Evolutionary conservation across 2,113 vertebrate genomes (phyloP), one percentile per base, ranked within the genome.

Genomic region (Notarius quadriscutis): DNA sequence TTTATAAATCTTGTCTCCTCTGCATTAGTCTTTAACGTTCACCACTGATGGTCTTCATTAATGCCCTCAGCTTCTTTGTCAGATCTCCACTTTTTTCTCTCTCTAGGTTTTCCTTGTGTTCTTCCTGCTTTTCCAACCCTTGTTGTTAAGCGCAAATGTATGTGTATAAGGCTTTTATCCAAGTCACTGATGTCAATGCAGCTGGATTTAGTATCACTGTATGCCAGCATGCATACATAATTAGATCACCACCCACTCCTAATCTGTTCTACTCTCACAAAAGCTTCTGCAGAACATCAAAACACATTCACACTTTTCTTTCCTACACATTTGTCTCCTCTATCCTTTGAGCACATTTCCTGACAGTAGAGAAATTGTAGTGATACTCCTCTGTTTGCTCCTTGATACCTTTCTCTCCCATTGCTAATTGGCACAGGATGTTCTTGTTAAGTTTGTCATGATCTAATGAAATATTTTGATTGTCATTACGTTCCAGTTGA

Each of bases 221-320:
- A 94, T 94, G 94, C 93, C 93, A 91, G 94, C 93, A 93, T 95
- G 94, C 95, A 96, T 96, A 93, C 93, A 94, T 95, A 95, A 96
- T 95, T 95, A 95, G 94, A 94, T 95, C 94, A 93, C 94, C 94
- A 84, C 95, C 95, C 93, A 95, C 95, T 95, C 94, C 93, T 94
- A 94, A 95, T 96, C 94, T 92, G 94, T 95, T 95, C 93, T 92
- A 94, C 94, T 94, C 94, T 91, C 92, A 93, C 93, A 94, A 94
- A 94, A 90, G 91, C 89, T 93, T 81, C 84, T 92, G 92, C 93
- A 93, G 91, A 93, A 93, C 93, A 93, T 93, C 91, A 92, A 79
- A 86, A 74, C 60, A 81, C 72, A 58, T 81, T 41, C 48, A 25
- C 34, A 63, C 58, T 25, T 11, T 65, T 27, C 51, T 53, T 41